phyloP scores from a whole-genome alignment of 2,888 invertebrate genomes.

The Callinectes sapidus region DNA sequence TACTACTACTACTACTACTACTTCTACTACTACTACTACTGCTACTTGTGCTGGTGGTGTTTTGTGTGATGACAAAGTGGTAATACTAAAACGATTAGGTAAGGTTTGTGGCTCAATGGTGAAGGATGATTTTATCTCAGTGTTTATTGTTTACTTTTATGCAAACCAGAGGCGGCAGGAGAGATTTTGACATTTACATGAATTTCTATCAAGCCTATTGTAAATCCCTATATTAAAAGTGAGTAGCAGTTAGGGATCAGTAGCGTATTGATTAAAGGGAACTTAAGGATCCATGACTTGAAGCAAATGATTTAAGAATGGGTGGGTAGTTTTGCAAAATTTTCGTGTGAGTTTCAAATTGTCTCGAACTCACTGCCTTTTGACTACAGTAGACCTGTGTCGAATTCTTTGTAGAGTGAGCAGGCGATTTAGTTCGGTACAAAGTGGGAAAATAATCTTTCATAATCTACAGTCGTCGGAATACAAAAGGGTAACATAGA shows the following conservation, averaged over 20 bases:
- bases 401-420: not conserved
- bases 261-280: not conserved
- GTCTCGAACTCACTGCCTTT: not conserved
- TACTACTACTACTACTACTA: not conserved
- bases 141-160: not conserved
- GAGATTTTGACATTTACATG: not conserved
- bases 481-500: not conserved
- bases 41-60: not conserved
- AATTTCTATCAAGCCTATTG: not conserved
- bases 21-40: constrained; percentile 5
- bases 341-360: not conserved
- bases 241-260: not conserved
- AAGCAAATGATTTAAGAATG: not conserved
- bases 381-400: not conserved
- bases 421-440: not conserved
- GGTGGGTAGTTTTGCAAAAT: not conserved
- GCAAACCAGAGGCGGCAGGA: not conserved
- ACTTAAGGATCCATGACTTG: not conserved
- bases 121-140: no score
- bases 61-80: no score
- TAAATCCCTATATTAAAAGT: not conserved
- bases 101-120: no score
- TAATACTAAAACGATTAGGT: no score
- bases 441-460: not conserved
- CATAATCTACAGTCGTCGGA: not conserved